Percentiles rank a stretch among this genome's conserved stretches.
Evolutionary conservation across 2,888 invertebrate species (phyloP).

Genomic region (Eupithecia vulgata): DNA sequence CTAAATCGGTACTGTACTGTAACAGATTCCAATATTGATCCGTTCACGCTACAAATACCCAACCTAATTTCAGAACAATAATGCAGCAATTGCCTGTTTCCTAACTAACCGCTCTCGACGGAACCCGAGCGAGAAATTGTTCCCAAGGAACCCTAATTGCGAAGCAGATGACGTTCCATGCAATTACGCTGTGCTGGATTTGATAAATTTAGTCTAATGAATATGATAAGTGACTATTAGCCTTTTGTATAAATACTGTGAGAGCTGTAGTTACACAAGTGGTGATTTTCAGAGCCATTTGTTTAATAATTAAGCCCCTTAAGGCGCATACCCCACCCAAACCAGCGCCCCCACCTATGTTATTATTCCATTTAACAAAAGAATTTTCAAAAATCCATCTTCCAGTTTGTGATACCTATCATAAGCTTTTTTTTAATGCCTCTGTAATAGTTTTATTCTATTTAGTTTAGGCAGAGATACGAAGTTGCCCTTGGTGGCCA

Average conservation of each 20-base stretch:
- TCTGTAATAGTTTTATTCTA: too few species aligned
- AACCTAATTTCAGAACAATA: conserved; percentile 14
- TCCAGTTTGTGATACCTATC: too few species aligned
- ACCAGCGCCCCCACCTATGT: too few species aligned
- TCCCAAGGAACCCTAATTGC: conserved; percentile 52
- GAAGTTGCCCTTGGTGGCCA: too few species aligned
- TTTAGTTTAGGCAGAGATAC: too few species aligned
- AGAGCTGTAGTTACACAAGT: not conserved
- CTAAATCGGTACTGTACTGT: not conserved
- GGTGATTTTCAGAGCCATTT: not conserved
- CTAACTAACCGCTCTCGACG: conserved; percentile 45
- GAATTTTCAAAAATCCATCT: too few species aligned
- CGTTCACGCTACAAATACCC: not conserved
- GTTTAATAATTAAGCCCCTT: not conserved
- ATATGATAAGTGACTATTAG: conserved; percentile 6
- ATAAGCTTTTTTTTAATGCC: too few species aligned
- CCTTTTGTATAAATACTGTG: not conserved
- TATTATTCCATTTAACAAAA: too few species aligned
- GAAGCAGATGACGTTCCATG: conserved; percentile 60
- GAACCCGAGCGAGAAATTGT: conserved; percentile 52
- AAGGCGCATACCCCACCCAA: too few species aligned
- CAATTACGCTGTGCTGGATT: conserved; percentile 50
- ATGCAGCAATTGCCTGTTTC: conserved; percentile 46
- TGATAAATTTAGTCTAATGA: conserved; percentile 39
- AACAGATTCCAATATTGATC: not conserved